Evolutionary conservation across 35 echinoderm and acorn worm species (phyloP).

Genomic region (Patiria miniata): DNA sequence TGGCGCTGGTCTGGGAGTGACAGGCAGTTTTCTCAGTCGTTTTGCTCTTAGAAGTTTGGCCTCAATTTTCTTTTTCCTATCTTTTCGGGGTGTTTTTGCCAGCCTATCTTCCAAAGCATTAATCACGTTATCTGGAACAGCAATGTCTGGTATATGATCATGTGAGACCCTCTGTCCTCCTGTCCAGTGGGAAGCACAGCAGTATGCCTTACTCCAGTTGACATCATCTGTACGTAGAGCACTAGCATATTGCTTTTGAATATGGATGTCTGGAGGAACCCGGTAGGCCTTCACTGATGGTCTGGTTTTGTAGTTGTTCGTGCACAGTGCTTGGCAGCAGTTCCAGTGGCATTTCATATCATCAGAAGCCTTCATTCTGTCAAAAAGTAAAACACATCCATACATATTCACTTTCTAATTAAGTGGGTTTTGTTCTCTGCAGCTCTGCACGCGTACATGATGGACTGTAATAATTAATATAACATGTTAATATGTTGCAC

Average conservation of each 20-base stretch:
- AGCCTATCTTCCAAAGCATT: not conserved
- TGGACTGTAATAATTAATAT: too few species aligned
- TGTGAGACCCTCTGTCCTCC: not conserved
- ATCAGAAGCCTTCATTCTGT: not conserved
- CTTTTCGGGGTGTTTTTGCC: not conserved
- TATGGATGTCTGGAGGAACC: not conserved
- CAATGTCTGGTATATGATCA: conserved; percentile 15
- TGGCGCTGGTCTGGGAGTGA: not conserved
- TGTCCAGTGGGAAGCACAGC: not conserved
- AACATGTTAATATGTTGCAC: too few species aligned
- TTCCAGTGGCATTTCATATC: not conserved
- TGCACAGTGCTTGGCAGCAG: conserved; percentile 3
- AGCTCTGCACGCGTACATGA: too few species aligned
- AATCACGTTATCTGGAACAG: conserved; percentile 6
- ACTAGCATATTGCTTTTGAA: not conserved
- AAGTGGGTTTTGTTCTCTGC: too few species aligned
- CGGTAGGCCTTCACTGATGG: not conserved
- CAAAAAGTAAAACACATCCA: too few species aligned
- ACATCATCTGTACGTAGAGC: not conserved
- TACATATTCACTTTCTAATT: too few species aligned
- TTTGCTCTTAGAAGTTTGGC: not conserved
- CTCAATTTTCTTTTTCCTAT: not conserved
- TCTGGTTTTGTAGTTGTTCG: not conserved
- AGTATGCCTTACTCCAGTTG: not conserved
- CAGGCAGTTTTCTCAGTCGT: not conserved